A percentile compares a stretch with the other conserved stretches of the same genome.
Conservation (phyloP, 2,797 vertebrate genomes). For the Glossophaga mutica region DNA sequence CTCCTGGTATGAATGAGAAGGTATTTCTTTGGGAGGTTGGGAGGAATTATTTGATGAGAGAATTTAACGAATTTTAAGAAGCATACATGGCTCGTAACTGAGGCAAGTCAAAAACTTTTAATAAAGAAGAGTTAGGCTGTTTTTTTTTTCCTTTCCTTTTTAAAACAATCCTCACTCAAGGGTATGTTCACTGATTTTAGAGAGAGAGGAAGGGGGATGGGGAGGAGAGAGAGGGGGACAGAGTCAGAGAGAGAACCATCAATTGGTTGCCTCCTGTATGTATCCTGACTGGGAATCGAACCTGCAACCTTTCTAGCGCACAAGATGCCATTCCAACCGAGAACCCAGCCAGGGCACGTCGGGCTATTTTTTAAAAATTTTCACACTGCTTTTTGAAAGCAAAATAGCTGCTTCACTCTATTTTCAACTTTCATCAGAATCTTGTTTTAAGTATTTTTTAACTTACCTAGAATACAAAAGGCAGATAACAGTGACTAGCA, state of each 20-base stretch:
- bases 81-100: background rate
- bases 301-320: background rate
- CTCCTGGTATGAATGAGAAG: background rate
- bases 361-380: background rate
- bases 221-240: no score
- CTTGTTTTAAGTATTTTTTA: background rate
- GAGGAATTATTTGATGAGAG: background rate
- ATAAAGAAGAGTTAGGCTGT: background rate
- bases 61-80: conserved; percentile 15
- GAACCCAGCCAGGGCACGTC: background rate
- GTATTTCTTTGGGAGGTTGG: background rate
- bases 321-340: background rate
- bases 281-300: background rate
- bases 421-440: background rate
- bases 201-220: background rate
- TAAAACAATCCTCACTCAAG: background rate
- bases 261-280: background rate
- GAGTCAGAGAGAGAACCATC: background rate
- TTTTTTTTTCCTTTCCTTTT: background rate
- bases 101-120: background rate
- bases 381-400: background rate
- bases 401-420: background rate
- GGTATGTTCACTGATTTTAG: background rate
- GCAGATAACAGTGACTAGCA: conserved; percentile 89
- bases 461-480: conserved; percentile 94